phyloP scores from a whole-genome alignment of 2,113 vertebrate species.

The Mus musculus region DNA sequence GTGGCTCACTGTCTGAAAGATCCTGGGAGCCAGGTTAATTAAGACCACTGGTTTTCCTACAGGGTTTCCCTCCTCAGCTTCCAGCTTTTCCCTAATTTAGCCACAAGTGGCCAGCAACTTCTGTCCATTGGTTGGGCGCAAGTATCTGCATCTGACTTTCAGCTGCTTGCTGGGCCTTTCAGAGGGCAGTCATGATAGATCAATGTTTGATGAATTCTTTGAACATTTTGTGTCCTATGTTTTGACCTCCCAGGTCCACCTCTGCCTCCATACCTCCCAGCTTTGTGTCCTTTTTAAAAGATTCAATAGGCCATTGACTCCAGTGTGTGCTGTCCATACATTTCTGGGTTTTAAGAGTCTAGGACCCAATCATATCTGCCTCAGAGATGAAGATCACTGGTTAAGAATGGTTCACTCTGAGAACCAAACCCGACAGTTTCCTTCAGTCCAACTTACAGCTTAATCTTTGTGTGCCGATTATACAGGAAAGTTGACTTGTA shows the following conservation, averaged over 20 bases:
- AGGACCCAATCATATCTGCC: background rate
- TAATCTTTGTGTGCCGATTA: background rate
- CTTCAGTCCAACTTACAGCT: conserved; percentile 13
- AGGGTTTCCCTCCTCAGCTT: too few species aligned
- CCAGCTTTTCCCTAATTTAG: too few species aligned
- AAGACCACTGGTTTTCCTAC: too few species aligned
- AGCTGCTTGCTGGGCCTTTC: too few species aligned
- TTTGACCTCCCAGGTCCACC: background rate
- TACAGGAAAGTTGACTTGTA: background rate
- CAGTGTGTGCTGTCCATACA: background rate
- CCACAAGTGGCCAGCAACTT: too few species aligned
- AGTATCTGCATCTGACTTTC: too few species aligned
- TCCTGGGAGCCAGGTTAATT: too few species aligned
- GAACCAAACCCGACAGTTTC: conserved; percentile 36
- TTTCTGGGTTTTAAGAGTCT: conserved; percentile 16
- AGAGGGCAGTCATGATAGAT: background rate
- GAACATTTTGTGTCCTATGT: background rate
- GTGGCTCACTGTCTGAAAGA: too few species aligned
- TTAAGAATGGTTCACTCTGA: background rate
- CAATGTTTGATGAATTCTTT: background rate
- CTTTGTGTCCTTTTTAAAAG: background rate
- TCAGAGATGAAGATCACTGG: conserved; percentile 45
- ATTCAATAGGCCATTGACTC: background rate
- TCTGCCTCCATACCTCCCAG: background rate
- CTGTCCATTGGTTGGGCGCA: too few species aligned